Evolutionary conservation across 2,888 invertebrate species (phyloP).

Genomic region (Fabriciana adippe): DNA sequence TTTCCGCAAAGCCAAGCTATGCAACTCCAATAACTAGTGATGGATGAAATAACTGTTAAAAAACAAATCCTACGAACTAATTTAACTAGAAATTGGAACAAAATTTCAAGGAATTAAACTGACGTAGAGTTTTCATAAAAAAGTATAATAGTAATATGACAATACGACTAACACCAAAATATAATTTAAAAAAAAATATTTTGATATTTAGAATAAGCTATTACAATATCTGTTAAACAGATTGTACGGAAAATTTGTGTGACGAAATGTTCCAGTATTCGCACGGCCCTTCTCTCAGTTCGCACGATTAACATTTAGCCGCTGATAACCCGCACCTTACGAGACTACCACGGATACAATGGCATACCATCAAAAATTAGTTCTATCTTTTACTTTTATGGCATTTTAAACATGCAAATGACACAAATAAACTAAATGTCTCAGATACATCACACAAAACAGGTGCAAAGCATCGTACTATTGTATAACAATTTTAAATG

Average conservation of each 20-base stretch:
- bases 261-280: conserved; percentile 65
- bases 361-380: conserved; percentile 3
- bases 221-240: conserved; percentile 28
- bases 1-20: conserved; percentile 3
- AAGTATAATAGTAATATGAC: too few species aligned
- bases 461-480: too few species aligned
- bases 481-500: too few species aligned
- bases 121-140: too few species aligned
- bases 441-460: too few species aligned
- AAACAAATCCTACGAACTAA: background rate
- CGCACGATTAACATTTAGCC: conserved; percentile 57
- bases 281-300: conserved; percentile 62
- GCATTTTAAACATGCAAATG: background rate
- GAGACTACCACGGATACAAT: conserved; percentile 27
- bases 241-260: conserved; percentile 35
- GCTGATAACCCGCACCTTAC: conserved; percentile 46
- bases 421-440: background rate
- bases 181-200: background rate
- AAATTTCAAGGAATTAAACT: too few species aligned
- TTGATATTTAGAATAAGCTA: conserved; percentile 20
- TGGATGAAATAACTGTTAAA: background rate
- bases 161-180: background rate
- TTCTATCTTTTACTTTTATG: background rate
- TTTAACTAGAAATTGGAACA: background rate
- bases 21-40: conserved; percentile 4